Evolutionary conservation across 1,140 invertebrate species (phyloP).

Genomic region (Drusus annulatus): DNA sequence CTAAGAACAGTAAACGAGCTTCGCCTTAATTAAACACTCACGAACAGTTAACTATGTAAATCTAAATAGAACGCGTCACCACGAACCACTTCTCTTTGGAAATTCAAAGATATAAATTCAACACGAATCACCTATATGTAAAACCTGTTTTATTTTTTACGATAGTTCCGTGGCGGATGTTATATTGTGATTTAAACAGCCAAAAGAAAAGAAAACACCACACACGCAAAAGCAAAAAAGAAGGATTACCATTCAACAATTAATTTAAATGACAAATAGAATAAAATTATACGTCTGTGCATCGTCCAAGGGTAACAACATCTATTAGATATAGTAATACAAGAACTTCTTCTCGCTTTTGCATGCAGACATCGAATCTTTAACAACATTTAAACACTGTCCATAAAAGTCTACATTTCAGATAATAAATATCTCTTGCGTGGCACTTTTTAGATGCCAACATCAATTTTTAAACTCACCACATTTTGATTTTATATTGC

Average conservation of each 20-base stretch:
- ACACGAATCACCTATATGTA: neutral
- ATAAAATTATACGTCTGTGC: slow-evolving; percentile 35
- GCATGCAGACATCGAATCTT: slow-evolving; percentile 45
- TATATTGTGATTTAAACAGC: neutral
- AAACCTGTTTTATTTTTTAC: too few relatives aligned
- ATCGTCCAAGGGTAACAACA: slow-evolving; percentile 36
- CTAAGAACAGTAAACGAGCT: neutral
- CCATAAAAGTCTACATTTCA: neutral
- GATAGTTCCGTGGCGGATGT: neutral
- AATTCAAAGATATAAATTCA: neutral
- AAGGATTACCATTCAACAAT: slow-evolving; percentile 50
- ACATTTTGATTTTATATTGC: too few relatives aligned
- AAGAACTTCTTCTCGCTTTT: slow-evolving; percentile 49
- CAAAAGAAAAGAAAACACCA: slow-evolving; percentile 17
- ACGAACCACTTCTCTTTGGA: too few relatives aligned
- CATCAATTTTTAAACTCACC: too few relatives aligned
- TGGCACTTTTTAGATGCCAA: too few relatives aligned
- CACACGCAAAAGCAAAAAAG: slow-evolving; percentile 52
- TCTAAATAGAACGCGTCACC: slow-evolving; percentile 13
- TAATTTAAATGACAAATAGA: slow-evolving; percentile 14
- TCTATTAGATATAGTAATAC: slow-evolving; percentile 35
- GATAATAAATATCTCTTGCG: too few relatives aligned
- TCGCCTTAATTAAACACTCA: neutral
- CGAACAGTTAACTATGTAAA: slow-evolving; percentile 1
- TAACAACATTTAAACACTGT: neutral